phyloP scores from a whole-genome alignment of 2,888 invertebrate genomes.

The Lepidocyrtoides sp. region DNA sequence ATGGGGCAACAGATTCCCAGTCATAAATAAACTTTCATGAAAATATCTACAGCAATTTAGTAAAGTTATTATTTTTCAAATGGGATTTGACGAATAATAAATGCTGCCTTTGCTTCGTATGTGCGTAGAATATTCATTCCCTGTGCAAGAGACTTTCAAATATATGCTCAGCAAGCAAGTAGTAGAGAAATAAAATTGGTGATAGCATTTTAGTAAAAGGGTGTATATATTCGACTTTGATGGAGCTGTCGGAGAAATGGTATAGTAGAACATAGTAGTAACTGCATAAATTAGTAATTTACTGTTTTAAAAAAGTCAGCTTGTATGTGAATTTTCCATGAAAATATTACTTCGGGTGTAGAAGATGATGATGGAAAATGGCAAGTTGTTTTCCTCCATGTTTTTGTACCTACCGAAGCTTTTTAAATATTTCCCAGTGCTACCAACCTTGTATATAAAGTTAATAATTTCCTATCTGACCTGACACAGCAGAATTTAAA shows the following conservation, averaged over 20 bases:
- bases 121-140: neutral
- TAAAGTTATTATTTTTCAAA: neutral
- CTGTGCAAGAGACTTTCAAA: too few relatives aligned
- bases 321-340: neutral
- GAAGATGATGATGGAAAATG: too few relatives aligned
- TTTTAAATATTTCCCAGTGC: too few relatives aligned
- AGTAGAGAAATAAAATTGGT: too few relatives aligned
- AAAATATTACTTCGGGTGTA: neutral
- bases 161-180: too few relatives aligned
- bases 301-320: neutral
- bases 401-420: too few relatives aligned
- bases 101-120: neutral
- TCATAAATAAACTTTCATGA: neutral
- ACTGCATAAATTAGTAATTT: neutral
- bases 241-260: neutral
- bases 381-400: too few relatives aligned
- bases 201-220: too few relatives aligned
- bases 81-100: conserved; percentile 1
- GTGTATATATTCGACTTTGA: neutral
- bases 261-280: too few relatives aligned
- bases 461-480: too few relatives aligned
- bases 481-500: too few relatives aligned
- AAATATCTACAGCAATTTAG: neutral
- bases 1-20: neutral
- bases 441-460: too few relatives aligned